Evolutionary conservation across 2,797 vertebrate genomes (phyloP), one percentile per base, ranked within the genome.

Genomic region (Parambassis ranga): DNA sequence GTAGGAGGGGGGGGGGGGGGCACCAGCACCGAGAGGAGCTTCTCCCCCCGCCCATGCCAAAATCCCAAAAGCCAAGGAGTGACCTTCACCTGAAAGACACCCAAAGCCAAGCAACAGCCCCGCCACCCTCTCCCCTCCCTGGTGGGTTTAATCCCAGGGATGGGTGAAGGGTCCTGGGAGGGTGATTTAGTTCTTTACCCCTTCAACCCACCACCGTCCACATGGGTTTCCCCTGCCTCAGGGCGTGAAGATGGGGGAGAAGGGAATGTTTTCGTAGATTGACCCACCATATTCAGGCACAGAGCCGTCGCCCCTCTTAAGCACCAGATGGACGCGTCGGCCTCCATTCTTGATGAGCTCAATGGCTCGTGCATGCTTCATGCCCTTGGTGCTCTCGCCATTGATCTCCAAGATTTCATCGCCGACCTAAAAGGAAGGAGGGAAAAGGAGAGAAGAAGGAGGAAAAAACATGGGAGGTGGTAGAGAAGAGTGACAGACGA

Each of bases 281-380:
- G 96, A 98, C 97, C 98, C 98, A 99, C 98, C 98, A 98, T 99
- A 99, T 97, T 99, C 98, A 38, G 98, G 98, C 91, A 99, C 98
- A 0, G 96, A 98, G 93, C 98, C 98, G 77, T 98, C 95, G 71
- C 98, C 98, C 77, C 96, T 92, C 93, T 96, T 97, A 85, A 99
- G 96, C 93, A 98, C 94, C 80, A 99, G 94, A 86, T 93, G 95
- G 76, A 92, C 97, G 77, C 94, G 94, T 49, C 96, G 94, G 73
- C 98, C 96, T 73, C 98, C 97, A 1, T 94, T 99, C 92, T 98
- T 98, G 91, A 99, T 99, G 87, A 99, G 96, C 94, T 99, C 98
- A 60, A 99, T 99, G 89, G 97, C 97, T 57, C 98, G 95, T 42
- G 96, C 94, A 11, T 99, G 98, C 92, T 96, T 99, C 98, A 99